Percentiles rank a stretch among this genome's conserved stretches.
phyloP scores from a whole-genome alignment of 2,797 vertebrate genomes.

The Muraenolepis orangiensis region DNA sequence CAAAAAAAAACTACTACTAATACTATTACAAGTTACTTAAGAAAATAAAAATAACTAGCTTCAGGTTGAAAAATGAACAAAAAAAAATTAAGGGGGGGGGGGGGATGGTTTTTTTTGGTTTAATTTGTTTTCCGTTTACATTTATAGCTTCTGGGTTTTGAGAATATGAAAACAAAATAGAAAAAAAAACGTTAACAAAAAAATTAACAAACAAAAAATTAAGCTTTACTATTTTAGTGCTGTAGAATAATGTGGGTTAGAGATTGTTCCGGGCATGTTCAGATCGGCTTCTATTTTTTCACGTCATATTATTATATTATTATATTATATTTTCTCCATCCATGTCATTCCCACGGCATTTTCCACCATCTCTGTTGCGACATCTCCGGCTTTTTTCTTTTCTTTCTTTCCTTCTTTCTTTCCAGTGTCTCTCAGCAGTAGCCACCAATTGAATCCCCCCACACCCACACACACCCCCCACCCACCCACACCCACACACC shows the following conservation, averaged over 20 bases:
- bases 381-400: background rate
- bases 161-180: constrained; percentile 76
- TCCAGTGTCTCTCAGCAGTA: constrained; percentile 28
- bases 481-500: no score
- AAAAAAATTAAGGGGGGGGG: constrained; percentile 56
- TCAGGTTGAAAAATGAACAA: constrained; percentile 75
- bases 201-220: constrained; percentile 58
- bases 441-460: constrained; percentile 29
- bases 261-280: constrained; percentile 73
- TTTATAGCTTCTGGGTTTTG: constrained; percentile 80
- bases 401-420: background rate
- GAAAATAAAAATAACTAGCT: constrained; percentile 75
- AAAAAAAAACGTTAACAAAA: constrained; percentile 57
- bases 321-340: constrained; percentile 50
- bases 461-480: no score
- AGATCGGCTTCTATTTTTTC: constrained; percentile 55
- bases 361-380: constrained; percentile 49
- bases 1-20: constrained; percentile 73
- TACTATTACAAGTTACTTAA: constrained; percentile 75
- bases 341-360: constrained; percentile 38
- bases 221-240: constrained; percentile 81
- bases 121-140: constrained; percentile 74
- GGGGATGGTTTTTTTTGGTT: constrained; percentile 67
- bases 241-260: constrained; percentile 77
- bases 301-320: no score